Evolutionary conservation across 2,888 invertebrate genomes (phyloP), one percentile per base, ranked within the genome.

Genomic region (Hyles lineata): DNA sequence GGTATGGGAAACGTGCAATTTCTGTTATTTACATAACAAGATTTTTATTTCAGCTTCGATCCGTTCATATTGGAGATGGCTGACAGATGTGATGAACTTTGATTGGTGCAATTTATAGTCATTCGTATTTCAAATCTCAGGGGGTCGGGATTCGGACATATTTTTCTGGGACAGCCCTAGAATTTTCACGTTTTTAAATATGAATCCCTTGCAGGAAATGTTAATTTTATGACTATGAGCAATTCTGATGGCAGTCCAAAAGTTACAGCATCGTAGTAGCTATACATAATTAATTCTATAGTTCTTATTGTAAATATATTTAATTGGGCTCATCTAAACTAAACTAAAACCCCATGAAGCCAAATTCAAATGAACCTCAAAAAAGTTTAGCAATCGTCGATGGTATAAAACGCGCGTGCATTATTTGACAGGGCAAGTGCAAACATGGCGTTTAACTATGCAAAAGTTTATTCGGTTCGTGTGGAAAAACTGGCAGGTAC

Each of bases 381-480:
- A 67, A 67, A 67, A 32, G 17, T 35, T 25, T 50, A 43, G 23
- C 23, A 43, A 43, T 23, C 23, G 43, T 23, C 67, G 11, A 23
- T 17, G n/a, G 11, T 17, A 67, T 67, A 50, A 67, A 67, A 23
- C 67, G 67, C 23, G 43, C 63, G 59, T 59, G 59, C 70, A 59
- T 71, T 71, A 71, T 71, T 71, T 50, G 23, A 43, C 70, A 19
- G 23, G 74, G 73, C 67, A 72, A 72, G 75, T 76, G 80, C 75
- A 79, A 82, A 82, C 81, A 80, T 75, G 74, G 74, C 77, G 79
- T 81, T 83, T 81, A 83, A 82, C 82, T 83, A 84, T 85, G 84
- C 85, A 83, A 80, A 85, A 82, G 80, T 80, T 81, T 85, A 85
- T 85, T 81, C 81, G 81, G 74, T 79, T 78, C 80, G 76, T 76